Evolutionary conservation across 2,888 invertebrate genomes (phyloP), one percentile per base, ranked within the genome.

Genomic region (Calameuta pallipes): DNA sequence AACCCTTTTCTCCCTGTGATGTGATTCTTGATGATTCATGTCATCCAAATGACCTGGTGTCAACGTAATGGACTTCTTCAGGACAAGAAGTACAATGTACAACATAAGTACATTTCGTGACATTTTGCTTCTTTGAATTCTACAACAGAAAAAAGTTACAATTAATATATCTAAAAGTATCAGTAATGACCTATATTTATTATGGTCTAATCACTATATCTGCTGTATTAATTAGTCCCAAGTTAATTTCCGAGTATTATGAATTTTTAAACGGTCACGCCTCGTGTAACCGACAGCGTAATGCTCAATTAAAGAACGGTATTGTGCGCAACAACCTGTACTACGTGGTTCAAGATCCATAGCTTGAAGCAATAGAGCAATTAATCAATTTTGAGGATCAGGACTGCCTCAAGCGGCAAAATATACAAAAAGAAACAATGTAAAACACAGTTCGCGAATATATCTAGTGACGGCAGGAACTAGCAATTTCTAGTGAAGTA

Each of bases 1-100:
- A 85, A 97, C 93, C 87, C 97, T 94, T 90, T 97, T 97, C 90
- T 96, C 96, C 81, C 97, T 93, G 70, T 96, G 96, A 92, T 96
- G 96, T 3, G 90, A 86, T 78, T 87, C 75, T n/a, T 79, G 77
- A 33, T 81, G 77, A 2, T 79, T 75, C 15, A 83, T 79, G 13
- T 74, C 78, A 33, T 82, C 74, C 11, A 73, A 34, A 4, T 78
- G 69, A 11, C 34, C 78, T 11, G 78, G 37, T 9, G 23, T 78
- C 56, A 56, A 2, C 23, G 23, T 56, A 23, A 56, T 56, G 56
- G 56, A 56, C 23, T 56, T 56, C 56, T 56, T 56, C 23, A 56
- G 56, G 0, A 56, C 56, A 23, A 56, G 23, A 23, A 56, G 23
- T 56, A 56, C 56, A 23, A 56, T 1, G 0, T 56, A 56, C 56